Evolutionary conservation across 2,797 vertebrate genomes (phyloP).

Genomic region (Anabas testudineus): DNA sequence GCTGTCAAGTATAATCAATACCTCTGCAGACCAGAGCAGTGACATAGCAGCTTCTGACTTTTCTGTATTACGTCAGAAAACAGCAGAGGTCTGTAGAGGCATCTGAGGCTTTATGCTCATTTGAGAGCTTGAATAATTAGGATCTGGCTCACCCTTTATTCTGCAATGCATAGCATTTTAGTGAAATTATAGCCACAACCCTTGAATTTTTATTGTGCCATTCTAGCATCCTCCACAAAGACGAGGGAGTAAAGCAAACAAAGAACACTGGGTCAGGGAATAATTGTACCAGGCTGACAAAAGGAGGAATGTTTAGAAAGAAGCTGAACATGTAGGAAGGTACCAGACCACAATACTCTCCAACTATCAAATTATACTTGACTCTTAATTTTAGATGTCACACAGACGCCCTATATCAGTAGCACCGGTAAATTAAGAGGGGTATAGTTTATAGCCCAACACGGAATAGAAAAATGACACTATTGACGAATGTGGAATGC

Average conservation of each 20-base stretch:
- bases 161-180: conserved; percentile 87
- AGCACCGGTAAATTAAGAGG: conserved; percentile 73
- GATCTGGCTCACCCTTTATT: conserved; percentile 84
- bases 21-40: conserved; percentile 86
- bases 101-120: conserved; percentile 61
- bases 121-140: conserved; percentile 64
- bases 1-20: conserved; percentile 82
- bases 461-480: conserved; percentile 36
- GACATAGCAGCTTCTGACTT: conserved; percentile 88
- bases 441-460: conserved; percentile 39
- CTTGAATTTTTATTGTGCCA: conserved; percentile 71
- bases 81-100: conserved; percentile 83
- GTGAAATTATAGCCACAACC: conserved; percentile 60
- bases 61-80: conserved; percentile 90
- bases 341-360: conserved; percentile 17
- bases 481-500: conserved; percentile 55
- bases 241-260: conserved; percentile 58
- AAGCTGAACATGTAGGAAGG: conserved; percentile 23
- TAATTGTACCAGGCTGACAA: conserved; percentile 34
- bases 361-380: conserved; percentile 28
- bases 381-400: conserved; percentile 16
- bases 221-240: conserved; percentile 83
- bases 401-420: conserved; percentile 43
- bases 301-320: conserved; percentile 66
- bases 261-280: conserved; percentile 31